Evolutionary conservation across 2,113 vertebrate genomes (phyloP).

Genomic region (Dasyornis broadbenti): DNA sequence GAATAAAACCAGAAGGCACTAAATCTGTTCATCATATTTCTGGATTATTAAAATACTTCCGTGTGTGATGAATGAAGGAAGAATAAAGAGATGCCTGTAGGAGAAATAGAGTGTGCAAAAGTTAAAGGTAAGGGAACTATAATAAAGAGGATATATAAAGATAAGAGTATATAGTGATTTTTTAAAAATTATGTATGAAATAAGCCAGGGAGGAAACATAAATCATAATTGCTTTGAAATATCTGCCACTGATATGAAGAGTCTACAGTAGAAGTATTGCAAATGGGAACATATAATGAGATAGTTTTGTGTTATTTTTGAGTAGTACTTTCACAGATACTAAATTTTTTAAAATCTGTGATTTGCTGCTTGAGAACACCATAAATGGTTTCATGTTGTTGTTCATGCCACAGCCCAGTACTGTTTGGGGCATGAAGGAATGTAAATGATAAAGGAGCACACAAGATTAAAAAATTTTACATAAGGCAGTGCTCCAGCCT

Average conservation of each 20-base stretch:
- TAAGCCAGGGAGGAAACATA: background rate
- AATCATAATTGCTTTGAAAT: background rate
- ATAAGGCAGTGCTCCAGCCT: background rate
- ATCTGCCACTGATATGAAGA: background rate
- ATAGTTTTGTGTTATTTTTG: background rate
- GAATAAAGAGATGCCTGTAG: background rate
- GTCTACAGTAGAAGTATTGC: background rate
- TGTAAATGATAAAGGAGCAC: background rate
- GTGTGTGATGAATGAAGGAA: background rate
- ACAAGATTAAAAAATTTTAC: no score
- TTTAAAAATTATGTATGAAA: background rate
- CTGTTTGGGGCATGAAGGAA: background rate
- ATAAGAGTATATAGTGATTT: background rate
- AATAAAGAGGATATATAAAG: background rate
- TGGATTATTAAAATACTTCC: background rate
- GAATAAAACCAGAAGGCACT: background rate
- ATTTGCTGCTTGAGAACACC: background rate
- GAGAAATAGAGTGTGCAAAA: background rate
- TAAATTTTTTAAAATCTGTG: background rate
- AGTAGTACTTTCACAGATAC: background rate
- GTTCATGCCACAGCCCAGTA: background rate
- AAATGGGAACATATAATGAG: background rate
- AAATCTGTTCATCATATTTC: background rate
- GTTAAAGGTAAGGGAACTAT: background rate
- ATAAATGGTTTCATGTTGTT: background rate